Conservation (phyloP, 2,113 vertebrate species). For the Ginglymostoma cirratum region DNA sequence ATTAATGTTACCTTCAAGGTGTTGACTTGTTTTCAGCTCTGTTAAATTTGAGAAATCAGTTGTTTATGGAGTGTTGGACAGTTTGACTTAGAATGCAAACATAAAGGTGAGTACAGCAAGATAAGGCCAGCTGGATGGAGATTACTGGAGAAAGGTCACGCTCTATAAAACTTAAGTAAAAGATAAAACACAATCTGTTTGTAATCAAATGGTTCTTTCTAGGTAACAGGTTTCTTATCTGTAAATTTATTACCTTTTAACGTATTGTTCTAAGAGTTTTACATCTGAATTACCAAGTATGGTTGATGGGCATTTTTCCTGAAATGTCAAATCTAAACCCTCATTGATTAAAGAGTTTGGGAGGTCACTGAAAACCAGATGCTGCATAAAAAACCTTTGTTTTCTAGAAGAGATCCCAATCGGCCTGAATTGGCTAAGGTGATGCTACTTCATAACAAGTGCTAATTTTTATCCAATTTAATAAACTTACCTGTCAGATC, state of each 20-base stretch:
- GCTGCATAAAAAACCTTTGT: neutral
- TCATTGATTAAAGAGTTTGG: neutral
- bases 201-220: constrained; percentile 17
- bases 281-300: neutral
- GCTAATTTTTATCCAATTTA: neutral
- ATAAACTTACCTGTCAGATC: neutral
- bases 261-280: neutral
- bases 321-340: neutral
- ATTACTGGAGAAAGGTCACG: neutral
- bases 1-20: neutral
- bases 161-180: neutral
- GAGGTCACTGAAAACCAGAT: neutral
- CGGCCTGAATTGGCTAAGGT: neutral
- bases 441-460: neutral
- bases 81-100: neutral
- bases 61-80: neutral
- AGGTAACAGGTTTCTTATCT: neutral
- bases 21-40: neutral
- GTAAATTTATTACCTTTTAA: constrained; percentile 2
- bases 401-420: neutral
- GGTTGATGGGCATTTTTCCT: constrained; percentile 22
- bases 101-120: neutral
- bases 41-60: neutral
- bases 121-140: neutral
- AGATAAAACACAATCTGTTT: neutral